Conservation (phyloP, 1,140 invertebrate genomes). For the Schmidtea mediterranea region DNA sequence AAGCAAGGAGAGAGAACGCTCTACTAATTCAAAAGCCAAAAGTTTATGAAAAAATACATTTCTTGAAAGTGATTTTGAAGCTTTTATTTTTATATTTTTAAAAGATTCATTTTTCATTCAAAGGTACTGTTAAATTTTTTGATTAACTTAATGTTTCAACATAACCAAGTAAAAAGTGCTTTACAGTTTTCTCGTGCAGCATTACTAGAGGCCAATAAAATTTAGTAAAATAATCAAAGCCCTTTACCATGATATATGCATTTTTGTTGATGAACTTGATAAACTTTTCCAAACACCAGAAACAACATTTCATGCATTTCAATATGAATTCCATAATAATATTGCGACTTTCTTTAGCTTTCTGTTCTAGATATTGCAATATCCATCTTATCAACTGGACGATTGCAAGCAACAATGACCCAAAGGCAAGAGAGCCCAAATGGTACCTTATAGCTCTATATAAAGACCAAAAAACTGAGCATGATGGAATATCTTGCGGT, state of each 20-base stretch:
- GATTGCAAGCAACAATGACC: conserved; percentile 5
- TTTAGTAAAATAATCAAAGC: too few relatives aligned
- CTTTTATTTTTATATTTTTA: too few relatives aligned
- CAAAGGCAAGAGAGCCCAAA: conserved; percentile 7
- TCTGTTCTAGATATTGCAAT: conserved; percentile 1
- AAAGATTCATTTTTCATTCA: too few relatives aligned
- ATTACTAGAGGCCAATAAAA: too few relatives aligned
- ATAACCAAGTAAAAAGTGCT: conserved; percentile 2
- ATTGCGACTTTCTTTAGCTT: conserved; percentile 36
- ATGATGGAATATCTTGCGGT: conserved; percentile 7
- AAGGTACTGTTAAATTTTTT: too few relatives aligned
- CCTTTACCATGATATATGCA: conserved; percentile 66
- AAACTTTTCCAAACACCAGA: conserved; percentile 67
- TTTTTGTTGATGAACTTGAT: conserved; percentile 50
- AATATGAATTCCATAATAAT: conserved; percentile 41
- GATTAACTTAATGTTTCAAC: too few relatives aligned
- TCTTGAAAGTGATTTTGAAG: too few relatives aligned
- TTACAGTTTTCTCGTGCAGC: not conserved
- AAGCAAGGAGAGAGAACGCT: too few relatives aligned
- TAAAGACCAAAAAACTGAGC: not conserved
- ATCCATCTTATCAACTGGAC: conserved; percentile 2
- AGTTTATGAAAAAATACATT: too few relatives aligned
- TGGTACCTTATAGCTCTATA: conserved; percentile 6
- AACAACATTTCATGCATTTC: conserved; percentile 44
- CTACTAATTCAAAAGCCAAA: too few relatives aligned